A percentile compares a stretch with the other conserved stretches of the same genome.
Evolutionary conservation across 2,113 vertebrate genomes (phyloP).

Genomic region (Podocnemis expansa): DNA sequence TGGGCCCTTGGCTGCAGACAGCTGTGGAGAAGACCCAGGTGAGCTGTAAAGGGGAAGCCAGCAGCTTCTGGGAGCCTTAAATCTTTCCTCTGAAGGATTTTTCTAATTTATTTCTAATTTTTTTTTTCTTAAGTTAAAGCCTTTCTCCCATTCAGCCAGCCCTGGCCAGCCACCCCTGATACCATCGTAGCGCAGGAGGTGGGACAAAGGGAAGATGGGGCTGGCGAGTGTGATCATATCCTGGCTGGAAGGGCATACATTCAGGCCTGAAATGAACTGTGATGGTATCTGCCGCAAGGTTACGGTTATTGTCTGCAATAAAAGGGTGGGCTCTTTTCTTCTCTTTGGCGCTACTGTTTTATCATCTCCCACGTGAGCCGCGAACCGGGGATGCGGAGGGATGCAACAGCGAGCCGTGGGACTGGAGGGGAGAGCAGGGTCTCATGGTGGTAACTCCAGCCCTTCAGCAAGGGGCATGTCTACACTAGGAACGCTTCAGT

Average conservation of each 20-base stretch:
- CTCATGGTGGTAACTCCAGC: not conserved
- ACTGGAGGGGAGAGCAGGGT: not conserved
- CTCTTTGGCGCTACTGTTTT: not conserved
- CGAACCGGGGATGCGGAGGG: not conserved
- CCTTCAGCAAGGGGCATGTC: not conserved
- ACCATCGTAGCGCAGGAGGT: slow-evolving; percentile 42
- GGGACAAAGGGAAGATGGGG: slow-evolving; percentile 52
- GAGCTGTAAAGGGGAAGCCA: not conserved
- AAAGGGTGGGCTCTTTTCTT: not conserved
- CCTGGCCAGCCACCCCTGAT: not conserved
- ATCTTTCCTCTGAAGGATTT: not conserved
- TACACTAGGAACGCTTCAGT: not conserved
- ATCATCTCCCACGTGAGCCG: not conserved
- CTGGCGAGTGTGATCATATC: slow-evolving; percentile 62
- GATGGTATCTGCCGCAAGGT: slow-evolving; percentile 42
- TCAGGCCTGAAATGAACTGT: slow-evolving; percentile 18
- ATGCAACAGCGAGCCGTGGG: not conserved
- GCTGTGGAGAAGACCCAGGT: not conserved
- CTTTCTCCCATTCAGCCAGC: slow-evolving; percentile 25
- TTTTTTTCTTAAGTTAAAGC: slow-evolving; percentile 28
- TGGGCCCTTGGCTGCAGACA: not conserved
- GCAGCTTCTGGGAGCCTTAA: not conserved
- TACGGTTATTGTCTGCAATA: not conserved
- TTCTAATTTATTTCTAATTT: not conserved
- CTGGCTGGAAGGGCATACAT: slow-evolving; percentile 39